These are phyloP conservation scores for Sarcophaga variegata DNA, from an alignment of 2,888 invertebrate species.

Conservation along the genomic window DNA sequence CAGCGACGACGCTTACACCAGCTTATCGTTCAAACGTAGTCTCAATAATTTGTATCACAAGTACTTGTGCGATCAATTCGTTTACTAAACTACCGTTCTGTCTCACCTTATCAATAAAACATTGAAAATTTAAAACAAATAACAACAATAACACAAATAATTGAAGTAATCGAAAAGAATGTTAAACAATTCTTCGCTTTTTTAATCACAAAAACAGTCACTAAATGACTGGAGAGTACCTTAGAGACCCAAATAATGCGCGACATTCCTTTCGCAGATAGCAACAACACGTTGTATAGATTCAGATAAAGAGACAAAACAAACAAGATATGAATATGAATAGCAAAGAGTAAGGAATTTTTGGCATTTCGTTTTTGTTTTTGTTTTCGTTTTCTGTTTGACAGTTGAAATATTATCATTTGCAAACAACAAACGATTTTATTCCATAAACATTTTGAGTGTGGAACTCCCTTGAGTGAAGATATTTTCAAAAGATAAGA, in stretches of 20 bases:
- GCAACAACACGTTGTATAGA: neutral
- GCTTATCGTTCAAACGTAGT: constrained; percentile 46
- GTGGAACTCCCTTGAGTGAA: constrained; percentile 55
- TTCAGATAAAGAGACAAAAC: neutral
- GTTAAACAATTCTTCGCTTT: neutral
- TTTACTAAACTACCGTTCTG: constrained; percentile 12
- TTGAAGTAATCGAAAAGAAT: neutral
- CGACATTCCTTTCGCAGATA: neutral
- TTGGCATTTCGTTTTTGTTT: neutral
- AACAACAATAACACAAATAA: neutral
- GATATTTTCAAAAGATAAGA: neutral
- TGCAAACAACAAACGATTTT: neutral
- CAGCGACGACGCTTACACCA: neutral
- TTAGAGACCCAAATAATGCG: neutral
- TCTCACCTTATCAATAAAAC: neutral
- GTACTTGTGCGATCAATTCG: constrained; percentile 35
- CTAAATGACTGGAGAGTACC: neutral
- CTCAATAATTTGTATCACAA: constrained; percentile 53
- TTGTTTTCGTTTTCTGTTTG: neutral
- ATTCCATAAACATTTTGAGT: constrained; percentile 9
- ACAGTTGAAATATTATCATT: constrained; percentile 5
- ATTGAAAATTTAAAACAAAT: neutral
- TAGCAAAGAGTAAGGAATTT: neutral
- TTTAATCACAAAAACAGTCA: too few species aligned
- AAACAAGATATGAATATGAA: neutral